phyloP scores from a whole-genome alignment of 2,113 vertebrate genomes.

The Lepus timidus region DNA sequence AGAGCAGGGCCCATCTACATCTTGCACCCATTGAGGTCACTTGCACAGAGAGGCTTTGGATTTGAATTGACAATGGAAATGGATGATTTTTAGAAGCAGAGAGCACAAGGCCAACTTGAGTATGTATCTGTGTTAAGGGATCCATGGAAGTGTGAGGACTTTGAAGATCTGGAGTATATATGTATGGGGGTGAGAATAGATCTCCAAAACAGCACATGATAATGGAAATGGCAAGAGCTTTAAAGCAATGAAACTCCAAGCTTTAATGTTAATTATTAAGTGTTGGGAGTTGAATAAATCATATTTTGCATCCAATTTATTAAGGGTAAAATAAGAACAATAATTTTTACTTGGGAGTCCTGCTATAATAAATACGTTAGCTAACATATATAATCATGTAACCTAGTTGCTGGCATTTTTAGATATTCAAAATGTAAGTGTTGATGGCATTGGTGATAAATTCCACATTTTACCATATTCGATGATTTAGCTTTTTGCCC shows the following conservation, averaged over 20 bases:
- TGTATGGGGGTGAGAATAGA: neutral
- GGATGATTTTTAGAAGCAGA: neutral
- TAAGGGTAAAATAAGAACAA: neutral
- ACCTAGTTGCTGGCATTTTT: neutral
- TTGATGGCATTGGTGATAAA: neutral
- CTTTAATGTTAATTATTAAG: neutral
- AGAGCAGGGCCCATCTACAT: neutral
- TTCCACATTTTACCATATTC: conserved; percentile 15
- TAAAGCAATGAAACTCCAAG: neutral
- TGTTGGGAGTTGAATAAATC: neutral
- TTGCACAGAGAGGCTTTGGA: neutral
- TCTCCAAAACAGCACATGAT: neutral
- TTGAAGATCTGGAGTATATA: neutral
- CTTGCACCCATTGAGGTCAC: neutral
- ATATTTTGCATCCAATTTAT: conserved; percentile 11
- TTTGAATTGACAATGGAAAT: neutral
- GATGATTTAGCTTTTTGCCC: neutral
- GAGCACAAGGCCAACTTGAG: neutral
- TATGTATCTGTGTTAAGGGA: neutral
- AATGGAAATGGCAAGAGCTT: neutral
- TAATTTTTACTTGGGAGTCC: neutral
- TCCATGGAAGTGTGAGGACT: neutral
- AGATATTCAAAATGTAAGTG: neutral
- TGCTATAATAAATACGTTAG: neutral
- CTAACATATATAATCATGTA: neutral